Evolutionary conservation across 1,140 invertebrate species (phyloP).

Genomic region (Ceratitis capitata): DNA sequence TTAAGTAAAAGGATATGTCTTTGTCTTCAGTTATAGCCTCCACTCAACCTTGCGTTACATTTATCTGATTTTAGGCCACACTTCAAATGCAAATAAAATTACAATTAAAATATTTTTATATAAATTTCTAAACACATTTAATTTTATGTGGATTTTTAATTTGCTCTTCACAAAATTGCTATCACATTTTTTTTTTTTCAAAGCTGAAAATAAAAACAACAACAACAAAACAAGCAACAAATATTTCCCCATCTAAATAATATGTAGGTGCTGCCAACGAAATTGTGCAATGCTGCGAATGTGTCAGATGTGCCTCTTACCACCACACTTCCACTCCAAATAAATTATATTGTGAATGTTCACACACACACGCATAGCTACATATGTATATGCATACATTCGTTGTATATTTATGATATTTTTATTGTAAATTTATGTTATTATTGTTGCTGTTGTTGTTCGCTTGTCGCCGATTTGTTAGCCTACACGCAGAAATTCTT

Average conservation of each 20-base stretch:
- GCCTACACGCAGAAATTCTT: slow-evolving; percentile 33
- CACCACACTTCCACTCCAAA: background rate
- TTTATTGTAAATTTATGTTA: background rate
- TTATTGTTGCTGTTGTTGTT: background rate
- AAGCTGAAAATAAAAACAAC: background rate
- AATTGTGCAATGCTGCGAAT: slow-evolving; percentile 16
- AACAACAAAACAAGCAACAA: background rate
- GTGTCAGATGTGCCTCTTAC: background rate
- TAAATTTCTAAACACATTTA: background rate
- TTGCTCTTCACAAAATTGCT: background rate
- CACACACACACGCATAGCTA: no score
- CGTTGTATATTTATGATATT: no score
- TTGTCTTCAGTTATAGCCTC: no score
- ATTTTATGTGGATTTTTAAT: background rate
- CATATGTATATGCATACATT: no score
- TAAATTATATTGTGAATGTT: background rate
- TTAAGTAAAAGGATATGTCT: no score
- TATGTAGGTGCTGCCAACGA: slow-evolving; percentile 3
- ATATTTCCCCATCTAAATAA: background rate
- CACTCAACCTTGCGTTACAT: no score
- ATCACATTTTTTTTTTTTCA: background rate
- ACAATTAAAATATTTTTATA: background rate
- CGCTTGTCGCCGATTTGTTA: background rate
- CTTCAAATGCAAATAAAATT: background rate
- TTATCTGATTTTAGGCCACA: background rate